Evolutionary conservation across 2,113 vertebrate genomes (phyloP).

Genomic region (Poecile atricapillus): DNA sequence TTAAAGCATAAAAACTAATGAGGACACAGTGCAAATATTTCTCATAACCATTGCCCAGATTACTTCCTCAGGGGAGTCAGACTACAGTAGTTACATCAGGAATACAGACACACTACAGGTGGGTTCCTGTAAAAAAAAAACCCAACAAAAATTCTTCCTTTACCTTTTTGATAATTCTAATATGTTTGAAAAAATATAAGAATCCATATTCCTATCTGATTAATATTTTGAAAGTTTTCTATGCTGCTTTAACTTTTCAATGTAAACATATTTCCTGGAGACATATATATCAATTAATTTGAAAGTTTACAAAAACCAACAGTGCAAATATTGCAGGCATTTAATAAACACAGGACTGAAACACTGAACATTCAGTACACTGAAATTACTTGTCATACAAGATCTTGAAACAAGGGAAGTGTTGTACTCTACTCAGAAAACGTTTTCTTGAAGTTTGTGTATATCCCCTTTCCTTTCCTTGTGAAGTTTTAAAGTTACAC

Average conservation of each 20-base stretch:
- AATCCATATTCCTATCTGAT: background rate
- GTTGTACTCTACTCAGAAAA: conserved; percentile 61
- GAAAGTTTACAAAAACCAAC: conserved; percentile 35
- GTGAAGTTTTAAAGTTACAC: conserved; percentile 60
- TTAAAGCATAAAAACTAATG: background rate
- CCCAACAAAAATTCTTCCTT: background rate
- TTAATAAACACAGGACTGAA: conserved; percentile 59
- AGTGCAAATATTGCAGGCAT: conserved; percentile 51
- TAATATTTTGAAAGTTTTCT: conserved; percentile 52
- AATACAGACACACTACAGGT: background rate
- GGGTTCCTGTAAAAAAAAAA: background rate
- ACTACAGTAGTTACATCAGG: background rate
- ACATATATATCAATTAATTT: conserved; percentile 55
- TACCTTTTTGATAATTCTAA: background rate
- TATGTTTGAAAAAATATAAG: background rate
- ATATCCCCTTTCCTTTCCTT: conserved; percentile 71
- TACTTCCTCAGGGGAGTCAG: background rate
- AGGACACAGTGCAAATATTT: background rate
- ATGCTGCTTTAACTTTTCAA: background rate
- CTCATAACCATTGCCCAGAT: background rate
- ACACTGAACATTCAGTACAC: too few species aligned
- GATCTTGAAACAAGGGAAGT: conserved; percentile 40
- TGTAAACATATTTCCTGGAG: conserved; percentile 56
- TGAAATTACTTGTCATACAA: conserved; percentile 55
- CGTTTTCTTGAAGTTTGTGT: conserved; percentile 68